Conservation (phyloP, 2,113 vertebrate genomes). For the Mungos mungo region DNA sequence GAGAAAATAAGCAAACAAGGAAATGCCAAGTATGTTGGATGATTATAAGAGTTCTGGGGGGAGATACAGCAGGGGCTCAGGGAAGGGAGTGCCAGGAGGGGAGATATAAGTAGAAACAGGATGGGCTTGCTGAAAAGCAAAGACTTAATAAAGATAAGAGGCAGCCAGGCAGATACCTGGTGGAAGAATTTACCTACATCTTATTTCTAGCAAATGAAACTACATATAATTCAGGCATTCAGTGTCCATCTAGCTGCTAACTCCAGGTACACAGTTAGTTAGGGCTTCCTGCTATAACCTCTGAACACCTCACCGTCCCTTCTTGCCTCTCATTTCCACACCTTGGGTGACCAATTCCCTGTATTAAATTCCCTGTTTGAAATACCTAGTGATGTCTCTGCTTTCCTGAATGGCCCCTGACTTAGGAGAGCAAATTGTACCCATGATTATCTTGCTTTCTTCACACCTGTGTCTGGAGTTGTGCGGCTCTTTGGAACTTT, state of each 20-base stretch:
- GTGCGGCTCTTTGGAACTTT: not conserved
- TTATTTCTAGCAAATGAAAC: not conserved
- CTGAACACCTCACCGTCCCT: not conserved
- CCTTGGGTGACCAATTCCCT: not conserved
- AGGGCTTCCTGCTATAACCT: not conserved
- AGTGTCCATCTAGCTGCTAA: not conserved
- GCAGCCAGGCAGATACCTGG: not conserved
- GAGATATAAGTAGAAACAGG: not conserved
- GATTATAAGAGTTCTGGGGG: not conserved
- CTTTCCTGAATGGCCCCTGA: not conserved
- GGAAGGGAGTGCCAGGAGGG: not conserved
- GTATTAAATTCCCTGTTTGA: not conserved
- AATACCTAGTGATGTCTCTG: not conserved
- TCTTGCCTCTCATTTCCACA: not conserved
- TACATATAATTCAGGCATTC: not conserved
- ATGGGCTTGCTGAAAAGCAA: not conserved
- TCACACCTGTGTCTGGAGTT: rapidly evolving
- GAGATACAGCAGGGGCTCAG: not conserved
- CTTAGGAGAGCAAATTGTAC: no score
- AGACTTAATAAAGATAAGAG: not conserved
- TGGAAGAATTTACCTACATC: not conserved
- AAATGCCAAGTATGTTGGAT: not conserved
- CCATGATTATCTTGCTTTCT: not conserved
- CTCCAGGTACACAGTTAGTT: no score
- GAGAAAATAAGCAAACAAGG: not conserved